Evolutionary conservation across 2,888 invertebrate genomes (phyloP), one percentile per base, ranked within the genome.

Genomic region (Mesorhabditis spiculigera): DNA sequence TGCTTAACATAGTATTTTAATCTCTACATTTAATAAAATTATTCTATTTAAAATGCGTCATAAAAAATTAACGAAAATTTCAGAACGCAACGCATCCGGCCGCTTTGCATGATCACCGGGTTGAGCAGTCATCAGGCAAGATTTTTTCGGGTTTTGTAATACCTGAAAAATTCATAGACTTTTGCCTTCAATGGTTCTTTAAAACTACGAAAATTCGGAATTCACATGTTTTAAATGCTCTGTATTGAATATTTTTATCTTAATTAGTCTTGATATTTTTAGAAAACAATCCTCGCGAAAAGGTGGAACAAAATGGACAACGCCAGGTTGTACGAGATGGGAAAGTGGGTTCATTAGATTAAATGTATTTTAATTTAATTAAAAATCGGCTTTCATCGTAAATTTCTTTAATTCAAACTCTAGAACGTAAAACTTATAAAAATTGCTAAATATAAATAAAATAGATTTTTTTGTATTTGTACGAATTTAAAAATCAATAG

Each of bases 241-340:
- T 13, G n/a, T 50, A 50, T 50, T 13, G 3, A 13, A 50, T 50
- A 50, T 50, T 50, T 13, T 50, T 50, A 50, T 13, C 58, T 13
- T 50, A 50, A 50, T 50, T 50, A 50, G 58, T 50, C 8, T 50
- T 50, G n/a, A 50, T 50, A 50, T 50, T n/a, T 50, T 50, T 3
- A 50, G 58, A 50, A 50, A 50, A n/a, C n/a, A 2, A 10, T 50
- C 10, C n/a, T 50, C 10, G 58, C 58, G 58, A 50, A 50, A 50
- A 50, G n/a, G 58, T 50, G 58, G 58, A 50, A n/a, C 58, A 50
- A 50, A 50, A 50, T 50, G 58, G 58, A 50, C 58, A 50, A 50
- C 58, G n/a, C 58, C 10, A n/a, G 10, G 58, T 3, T 50, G 8
- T 50, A 50, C 58, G 58, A 50, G 58, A 50, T 50, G 58, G 58